phyloP scores from a whole-genome alignment of 2,888 invertebrate genomes.

The Hemaris fuciformis region DNA sequence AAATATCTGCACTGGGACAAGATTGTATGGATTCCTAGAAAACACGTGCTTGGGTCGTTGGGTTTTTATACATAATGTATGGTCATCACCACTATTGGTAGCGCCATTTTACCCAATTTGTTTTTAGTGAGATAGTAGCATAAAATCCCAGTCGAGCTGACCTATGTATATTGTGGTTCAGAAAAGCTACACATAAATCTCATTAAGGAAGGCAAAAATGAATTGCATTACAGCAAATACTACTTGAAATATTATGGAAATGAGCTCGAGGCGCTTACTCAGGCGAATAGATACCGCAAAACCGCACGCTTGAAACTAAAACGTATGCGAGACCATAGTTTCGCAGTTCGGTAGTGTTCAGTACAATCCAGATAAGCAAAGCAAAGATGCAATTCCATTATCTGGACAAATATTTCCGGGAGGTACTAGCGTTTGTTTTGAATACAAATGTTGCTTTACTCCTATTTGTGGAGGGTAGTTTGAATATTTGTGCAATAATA shows the following conservation, averaged over 20 bases:
- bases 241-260: not conserved
- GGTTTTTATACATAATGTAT: too few species aligned
- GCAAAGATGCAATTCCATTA: slow-evolving; percentile 10
- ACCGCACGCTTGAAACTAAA: not conserved
- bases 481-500: not conserved
- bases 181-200: too few species aligned
- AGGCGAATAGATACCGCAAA: not conserved
- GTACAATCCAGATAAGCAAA: slow-evolving; percentile 1
- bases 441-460: slow-evolving; percentile 7
- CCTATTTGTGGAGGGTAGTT: not conserved
- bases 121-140: too few species aligned
- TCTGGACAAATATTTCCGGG: slow-evolving; percentile 7
- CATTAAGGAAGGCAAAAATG: not conserved
- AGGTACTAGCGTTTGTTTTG: slow-evolving; percentile 1
- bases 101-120: too few species aligned
- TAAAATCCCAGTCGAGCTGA: too few species aligned
- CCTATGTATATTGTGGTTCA: too few species aligned
- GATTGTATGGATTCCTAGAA: too few species aligned
- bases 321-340: not conserved
- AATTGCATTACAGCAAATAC: not conserved
- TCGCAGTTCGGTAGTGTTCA: not conserved
- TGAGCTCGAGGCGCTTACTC: not conserved
- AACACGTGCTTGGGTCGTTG: too few species aligned
- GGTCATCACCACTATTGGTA: too few species aligned
- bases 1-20: too few species aligned